These are phyloP conservation scores for Cryptoprocta ferox DNA, from an alignment of 2,797 vertebrate genomes.

Conservation along the genomic window DNA sequence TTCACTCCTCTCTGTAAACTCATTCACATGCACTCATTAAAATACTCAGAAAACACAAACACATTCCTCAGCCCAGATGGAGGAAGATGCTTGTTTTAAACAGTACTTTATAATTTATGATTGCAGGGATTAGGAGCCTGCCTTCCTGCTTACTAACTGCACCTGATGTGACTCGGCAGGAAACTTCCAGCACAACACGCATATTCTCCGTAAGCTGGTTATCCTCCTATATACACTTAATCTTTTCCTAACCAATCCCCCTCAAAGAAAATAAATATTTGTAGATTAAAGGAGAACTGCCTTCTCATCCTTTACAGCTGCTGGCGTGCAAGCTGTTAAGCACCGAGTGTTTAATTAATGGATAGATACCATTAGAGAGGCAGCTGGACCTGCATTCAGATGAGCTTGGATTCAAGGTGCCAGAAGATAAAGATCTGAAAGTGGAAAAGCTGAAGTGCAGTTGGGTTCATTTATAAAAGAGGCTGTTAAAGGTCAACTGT, in stretches of 20 bases:
- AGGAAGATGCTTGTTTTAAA: slow-evolving; percentile 43
- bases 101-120: slow-evolving; percentile 57
- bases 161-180: slow-evolving; percentile 41
- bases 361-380: slow-evolving; percentile 68
- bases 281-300: slow-evolving; percentile 71
- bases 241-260: slow-evolving; percentile 54
- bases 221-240: slow-evolving; percentile 51
- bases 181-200: neutral
- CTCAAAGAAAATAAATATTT: slow-evolving; percentile 79
- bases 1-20: neutral
- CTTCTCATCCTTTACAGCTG: slow-evolving; percentile 75
- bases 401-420: slow-evolving; percentile 62
- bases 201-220: slow-evolving; percentile 27
- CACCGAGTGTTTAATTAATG: slow-evolving; percentile 76
- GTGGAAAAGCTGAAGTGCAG: slow-evolving; percentile 44
- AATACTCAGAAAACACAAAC: slow-evolving; percentile 54
- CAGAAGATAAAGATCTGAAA: slow-evolving; percentile 64
- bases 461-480: slow-evolving; percentile 79
- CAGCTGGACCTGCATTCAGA: slow-evolving; percentile 70
- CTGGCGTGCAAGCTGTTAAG: slow-evolving; percentile 67
- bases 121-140: slow-evolving; percentile 40
- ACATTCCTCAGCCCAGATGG: slow-evolving; percentile 43
- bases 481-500: slow-evolving; percentile 73
- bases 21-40: slow-evolving; percentile 52
- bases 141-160: slow-evolving; percentile 46